phyloP scores from a whole-genome alignment of 2,797 vertebrate genomes.

The Acanthornis magna region DNA sequence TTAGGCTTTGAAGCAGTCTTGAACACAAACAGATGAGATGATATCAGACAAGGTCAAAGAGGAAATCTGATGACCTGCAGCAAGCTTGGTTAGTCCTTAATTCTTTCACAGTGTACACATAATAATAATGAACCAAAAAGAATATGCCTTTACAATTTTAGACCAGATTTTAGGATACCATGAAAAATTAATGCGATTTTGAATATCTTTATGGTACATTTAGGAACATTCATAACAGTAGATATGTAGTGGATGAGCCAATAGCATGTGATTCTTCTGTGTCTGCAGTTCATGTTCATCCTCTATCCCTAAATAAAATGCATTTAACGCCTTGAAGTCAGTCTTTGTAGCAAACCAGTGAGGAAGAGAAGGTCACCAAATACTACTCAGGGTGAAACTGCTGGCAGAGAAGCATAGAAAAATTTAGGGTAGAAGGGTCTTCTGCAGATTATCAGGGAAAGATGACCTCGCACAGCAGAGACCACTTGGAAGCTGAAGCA shows the following conservation, averaged over 20 bases:
- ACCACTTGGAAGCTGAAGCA: not conserved
- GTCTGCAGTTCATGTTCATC: not conserved
- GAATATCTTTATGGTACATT: not conserved
- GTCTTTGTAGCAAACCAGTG: not conserved
- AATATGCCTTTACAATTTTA: not conserved
- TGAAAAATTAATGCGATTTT: not conserved
- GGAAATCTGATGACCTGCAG: constrained; percentile 15
- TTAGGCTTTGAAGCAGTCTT: not conserved
- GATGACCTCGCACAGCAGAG: not conserved
- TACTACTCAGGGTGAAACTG: not conserved
- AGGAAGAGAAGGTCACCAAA: not conserved
- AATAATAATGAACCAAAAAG: not conserved
- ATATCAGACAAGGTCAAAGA: constrained; percentile 22
- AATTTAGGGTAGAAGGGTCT: not conserved
- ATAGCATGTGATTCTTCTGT: not conserved
- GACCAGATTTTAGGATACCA: not conserved
- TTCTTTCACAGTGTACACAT: not conserved
- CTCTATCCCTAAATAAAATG: not conserved
- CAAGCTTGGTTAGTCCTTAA: constrained; percentile 8
- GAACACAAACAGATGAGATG: not conserved
- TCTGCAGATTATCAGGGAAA: not conserved
- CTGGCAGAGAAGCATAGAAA: not conserved
- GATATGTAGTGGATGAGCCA: not conserved
- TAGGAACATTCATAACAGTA: not conserved
- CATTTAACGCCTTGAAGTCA: not conserved